Percentiles rank a stretch among this genome's conserved stretches.
These are phyloP conservation scores for Cardinalis cardinalis DNA, from an alignment of 2,113 vertebrate species.

Conservation along the genomic window DNA sequence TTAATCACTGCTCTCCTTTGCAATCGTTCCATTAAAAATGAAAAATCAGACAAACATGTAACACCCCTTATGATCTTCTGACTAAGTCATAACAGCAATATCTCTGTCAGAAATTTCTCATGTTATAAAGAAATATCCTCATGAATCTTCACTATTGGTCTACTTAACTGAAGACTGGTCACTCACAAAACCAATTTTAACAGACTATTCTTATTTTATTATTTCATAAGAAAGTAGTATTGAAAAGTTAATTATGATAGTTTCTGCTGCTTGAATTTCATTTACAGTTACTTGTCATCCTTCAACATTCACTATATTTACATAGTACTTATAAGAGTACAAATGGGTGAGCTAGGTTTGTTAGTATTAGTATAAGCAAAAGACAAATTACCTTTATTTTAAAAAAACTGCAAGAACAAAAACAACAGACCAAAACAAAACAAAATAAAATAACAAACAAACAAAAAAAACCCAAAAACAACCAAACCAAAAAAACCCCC, in stretches of 20 bases:
- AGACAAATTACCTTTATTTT: background rate
- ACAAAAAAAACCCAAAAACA: too few relatives aligned
- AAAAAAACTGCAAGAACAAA: background rate
- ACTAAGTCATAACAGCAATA: background rate
- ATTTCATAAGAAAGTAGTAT: background rate
- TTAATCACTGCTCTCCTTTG: constrained; percentile 2
- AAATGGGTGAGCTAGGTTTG: background rate
- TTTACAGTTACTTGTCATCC: background rate
- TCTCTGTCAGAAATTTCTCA: constrained; percentile 10
- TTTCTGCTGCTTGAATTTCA: background rate
- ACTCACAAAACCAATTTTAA: background rate
- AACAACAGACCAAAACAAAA: background rate
- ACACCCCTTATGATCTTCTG: background rate
- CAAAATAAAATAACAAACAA: background rate
- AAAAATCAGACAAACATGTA: background rate
- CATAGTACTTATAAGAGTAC: background rate
- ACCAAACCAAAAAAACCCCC: too few relatives aligned
- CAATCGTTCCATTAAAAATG: background rate
- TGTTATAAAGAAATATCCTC: background rate
- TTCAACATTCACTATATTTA: background rate
- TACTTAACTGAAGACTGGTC: constrained; percentile 15
- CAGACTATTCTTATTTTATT: background rate
- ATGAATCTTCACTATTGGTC: background rate
- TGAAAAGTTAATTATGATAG: background rate
- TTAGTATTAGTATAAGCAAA: background rate